Conservation (phyloP, 1,140 invertebrate genomes). For the Apolygus lucorum region DNA sequence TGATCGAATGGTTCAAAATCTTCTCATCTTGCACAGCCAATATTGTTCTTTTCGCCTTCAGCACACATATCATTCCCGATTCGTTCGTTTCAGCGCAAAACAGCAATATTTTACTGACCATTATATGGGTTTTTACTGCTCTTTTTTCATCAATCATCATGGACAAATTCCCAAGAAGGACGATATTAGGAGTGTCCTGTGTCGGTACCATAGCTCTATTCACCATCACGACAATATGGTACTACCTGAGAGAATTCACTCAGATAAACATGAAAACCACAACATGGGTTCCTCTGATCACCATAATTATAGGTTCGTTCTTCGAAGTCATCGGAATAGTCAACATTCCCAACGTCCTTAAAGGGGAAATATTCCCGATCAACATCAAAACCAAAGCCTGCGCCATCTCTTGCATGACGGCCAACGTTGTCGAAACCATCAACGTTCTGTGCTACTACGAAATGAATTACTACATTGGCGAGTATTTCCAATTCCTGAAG, state of each 20-base stretch:
- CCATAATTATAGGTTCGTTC: slow-evolving; percentile 9
- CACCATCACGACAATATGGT: slow-evolving; percentile 27
- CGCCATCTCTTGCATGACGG: slow-evolving; percentile 18
- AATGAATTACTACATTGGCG: slow-evolving; percentile 63
- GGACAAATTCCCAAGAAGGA: slow-evolving; percentile 38
- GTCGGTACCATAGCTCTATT: slow-evolving; percentile 27
- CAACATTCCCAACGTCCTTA: slow-evolving; percentile 27
- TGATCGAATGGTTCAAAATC: slow-evolving; percentile 54
- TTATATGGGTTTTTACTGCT: slow-evolving; percentile 39
- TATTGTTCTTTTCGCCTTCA: slow-evolving; percentile 64
- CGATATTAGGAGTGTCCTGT: slow-evolving; percentile 40
- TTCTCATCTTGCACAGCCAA: slow-evolving; percentile 57
- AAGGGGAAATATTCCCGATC: slow-evolving; percentile 28
- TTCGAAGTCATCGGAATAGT: slow-evolving; percentile 27
- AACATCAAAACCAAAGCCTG: slow-evolving; percentile 29
- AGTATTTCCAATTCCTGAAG: slow-evolving; percentile 65
- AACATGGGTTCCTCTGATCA: slow-evolving; percentile 23
- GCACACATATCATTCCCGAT: slow-evolving; percentile 61
- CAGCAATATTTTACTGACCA: slow-evolving; percentile 16
- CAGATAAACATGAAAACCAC: neutral
- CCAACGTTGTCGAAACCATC: neutral
- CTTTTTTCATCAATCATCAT: slow-evolving; percentile 35
- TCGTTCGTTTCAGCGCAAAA: slow-evolving; percentile 11
- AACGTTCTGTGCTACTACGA: slow-evolving; percentile 37
- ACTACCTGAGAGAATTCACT: slow-evolving; percentile 27